Evolutionary conservation across 2,113 vertebrate species (phyloP).

Genomic region (Paradoxurus hermaphroditus): DNA sequence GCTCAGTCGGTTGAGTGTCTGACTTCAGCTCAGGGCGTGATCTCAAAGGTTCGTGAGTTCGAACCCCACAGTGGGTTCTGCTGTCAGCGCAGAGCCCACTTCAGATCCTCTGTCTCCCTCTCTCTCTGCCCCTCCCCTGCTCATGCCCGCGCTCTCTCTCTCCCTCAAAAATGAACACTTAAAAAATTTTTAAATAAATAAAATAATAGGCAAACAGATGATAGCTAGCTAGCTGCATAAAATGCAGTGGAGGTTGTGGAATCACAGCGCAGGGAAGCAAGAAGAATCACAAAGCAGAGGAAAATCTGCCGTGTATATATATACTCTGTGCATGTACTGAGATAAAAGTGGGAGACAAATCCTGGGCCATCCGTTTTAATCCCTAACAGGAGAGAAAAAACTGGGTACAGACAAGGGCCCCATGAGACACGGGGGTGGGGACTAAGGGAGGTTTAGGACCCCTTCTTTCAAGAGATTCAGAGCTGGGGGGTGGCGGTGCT

Average conservation of each 20-base stretch:
- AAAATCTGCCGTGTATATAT: neutral
- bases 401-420: neutral
- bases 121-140: too few relatives aligned
- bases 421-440: neutral
- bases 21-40: too few relatives aligned
- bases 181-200: neutral
- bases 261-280: neutral
- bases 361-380: neutral
- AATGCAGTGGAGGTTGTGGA: neutral
- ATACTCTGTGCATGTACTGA: neutral
- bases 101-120: too few relatives aligned
- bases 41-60: too few relatives aligned
- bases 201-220: neutral
- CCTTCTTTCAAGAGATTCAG: neutral
- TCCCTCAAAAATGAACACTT: too few relatives aligned
- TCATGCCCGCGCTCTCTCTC: too few relatives aligned
- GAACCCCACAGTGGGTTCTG: too few relatives aligned
- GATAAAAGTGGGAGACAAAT: neutral
- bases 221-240: neutral
- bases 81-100: too few relatives aligned
- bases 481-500: too few relatives aligned
- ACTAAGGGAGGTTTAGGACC: neutral
- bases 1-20: too few relatives aligned
- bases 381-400: constrained; percentile 22
- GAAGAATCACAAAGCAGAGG: neutral